phyloP scores from a whole-genome alignment of 1,140 invertebrate species.

The Danaus melanippus region DNA sequence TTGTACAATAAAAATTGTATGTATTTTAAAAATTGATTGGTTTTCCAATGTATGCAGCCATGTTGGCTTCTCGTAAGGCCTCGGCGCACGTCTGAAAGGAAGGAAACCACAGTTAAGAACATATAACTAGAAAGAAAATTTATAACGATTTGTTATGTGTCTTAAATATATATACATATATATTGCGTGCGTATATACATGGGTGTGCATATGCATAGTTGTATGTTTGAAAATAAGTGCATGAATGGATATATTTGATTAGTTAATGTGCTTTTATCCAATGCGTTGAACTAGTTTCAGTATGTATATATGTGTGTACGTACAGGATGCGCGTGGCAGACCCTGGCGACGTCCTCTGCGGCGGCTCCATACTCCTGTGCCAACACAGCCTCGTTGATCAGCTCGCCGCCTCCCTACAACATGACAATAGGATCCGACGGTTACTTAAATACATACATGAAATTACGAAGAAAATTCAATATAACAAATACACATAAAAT shows the following conservation, averaged over 20 bases:
- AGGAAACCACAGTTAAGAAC: not conserved
- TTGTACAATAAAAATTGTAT: slow-evolving; percentile 28
- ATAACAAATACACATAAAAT: too few species aligned
- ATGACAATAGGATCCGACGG: slow-evolving; percentile 1
- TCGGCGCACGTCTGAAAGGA: slow-evolving; percentile 92
- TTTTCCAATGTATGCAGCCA: slow-evolving; percentile 96
- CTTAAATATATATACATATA: too few species aligned
- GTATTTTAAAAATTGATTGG: slow-evolving; percentile 93
- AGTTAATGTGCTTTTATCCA: not conserved
- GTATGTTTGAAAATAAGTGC: not conserved
- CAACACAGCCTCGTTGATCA: slow-evolving; percentile 97
- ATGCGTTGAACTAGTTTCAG: too few species aligned
- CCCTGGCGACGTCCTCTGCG: slow-evolving; percentile 97
- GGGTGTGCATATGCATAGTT: too few species aligned
- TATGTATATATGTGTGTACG: slow-evolving; percentile 48
- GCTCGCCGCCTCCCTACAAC: slow-evolving; percentile 87
- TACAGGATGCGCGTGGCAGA: slow-evolving; percentile 99
- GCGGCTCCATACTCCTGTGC: slow-evolving; percentile 99
- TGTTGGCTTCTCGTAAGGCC: slow-evolving; percentile 96
- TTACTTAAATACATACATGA: too few species aligned
- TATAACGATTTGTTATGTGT: too few species aligned
- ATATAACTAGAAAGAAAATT: not conserved
- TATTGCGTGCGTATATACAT: too few species aligned
- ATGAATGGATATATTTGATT: not conserved
- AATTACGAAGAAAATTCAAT: too few species aligned